A percentile compares a stretch with the other conserved stretches of the same genome.
phyloP scores from a whole-genome alignment of 2,888 invertebrate species.

The Lasioglossum marginatum region DNA sequence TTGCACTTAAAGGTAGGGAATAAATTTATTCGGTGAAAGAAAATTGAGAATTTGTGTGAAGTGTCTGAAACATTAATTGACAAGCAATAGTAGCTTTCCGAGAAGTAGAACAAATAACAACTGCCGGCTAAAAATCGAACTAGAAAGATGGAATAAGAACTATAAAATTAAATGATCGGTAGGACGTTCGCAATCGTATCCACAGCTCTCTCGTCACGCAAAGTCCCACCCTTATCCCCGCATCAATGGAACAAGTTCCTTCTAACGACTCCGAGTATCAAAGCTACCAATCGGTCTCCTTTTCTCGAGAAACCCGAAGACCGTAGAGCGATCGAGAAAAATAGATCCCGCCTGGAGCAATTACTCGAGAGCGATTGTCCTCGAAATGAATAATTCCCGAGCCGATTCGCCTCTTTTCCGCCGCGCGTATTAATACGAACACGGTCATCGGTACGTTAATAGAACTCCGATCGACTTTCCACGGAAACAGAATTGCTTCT shows the following conservation, averaged over 20 bases:
- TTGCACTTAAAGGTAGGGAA: neutral
- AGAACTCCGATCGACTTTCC: conserved; percentile 31
- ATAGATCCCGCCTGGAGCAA: neutral
- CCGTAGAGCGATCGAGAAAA: neutral
- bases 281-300: neutral
- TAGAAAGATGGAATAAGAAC: neutral
- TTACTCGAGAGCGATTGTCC: neutral
- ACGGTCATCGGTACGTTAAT: conserved; percentile 18
- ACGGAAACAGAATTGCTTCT: conserved; percentile 13
- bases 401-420: neutral
- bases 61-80: too few species aligned
- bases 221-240: neutral
- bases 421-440: conserved; percentile 11
- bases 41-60: neutral
- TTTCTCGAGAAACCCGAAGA: neutral
- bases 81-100: neutral
- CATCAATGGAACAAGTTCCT: neutral
- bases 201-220: neutral
- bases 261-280: neutral
- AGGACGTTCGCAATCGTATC: too few species aligned
- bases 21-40: neutral
- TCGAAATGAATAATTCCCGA: conserved; percentile 3
- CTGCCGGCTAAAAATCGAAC: neutral
- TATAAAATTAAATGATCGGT: neutral
- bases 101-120: neutral